Evolutionary conservation across 2,797 vertebrate genomes (phyloP).

Genomic region (Apogon talboti): DNA sequence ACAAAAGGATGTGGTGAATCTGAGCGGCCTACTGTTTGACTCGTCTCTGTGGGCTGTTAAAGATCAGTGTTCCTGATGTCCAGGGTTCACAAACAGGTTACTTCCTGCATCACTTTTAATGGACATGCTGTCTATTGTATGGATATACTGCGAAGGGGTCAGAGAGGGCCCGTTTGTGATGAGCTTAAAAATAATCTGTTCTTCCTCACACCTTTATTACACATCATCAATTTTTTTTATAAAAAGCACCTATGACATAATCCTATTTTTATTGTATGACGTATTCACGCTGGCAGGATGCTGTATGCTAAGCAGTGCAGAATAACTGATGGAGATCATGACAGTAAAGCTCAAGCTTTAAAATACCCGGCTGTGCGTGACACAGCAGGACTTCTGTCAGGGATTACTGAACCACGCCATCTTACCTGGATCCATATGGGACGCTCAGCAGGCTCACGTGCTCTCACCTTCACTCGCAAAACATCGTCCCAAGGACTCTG

Average conservation of each 20-base stretch:
- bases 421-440: slow-evolving; percentile 57
- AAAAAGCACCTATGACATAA: background rate
- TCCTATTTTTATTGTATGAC: background rate
- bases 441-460: slow-evolving; percentile 51
- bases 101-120: slow-evolving; percentile 51
- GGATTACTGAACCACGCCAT: slow-evolving; percentile 56
- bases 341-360: slow-evolving; percentile 9
- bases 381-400: slow-evolving; percentile 40
- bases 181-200: background rate
- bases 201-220: background rate
- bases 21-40: slow-evolving; percentile 70
- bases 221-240: background rate
- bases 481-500: slow-evolving; percentile 3
- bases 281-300: background rate
- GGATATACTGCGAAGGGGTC: background rate
- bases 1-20: slow-evolving; percentile 78
- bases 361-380: slow-evolving; percentile 59
- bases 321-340: background rate
- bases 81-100: slow-evolving; percentile 74
- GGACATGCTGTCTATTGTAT: slow-evolving; percentile 37
- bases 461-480: slow-evolving; percentile 4
- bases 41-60: slow-evolving; percentile 64
- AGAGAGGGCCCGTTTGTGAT: background rate
- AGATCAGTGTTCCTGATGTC: slow-evolving; percentile 65
- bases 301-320: background rate